Conservation (phyloP, 2,113 vertebrate species). For the Ailurus styani region DNA sequence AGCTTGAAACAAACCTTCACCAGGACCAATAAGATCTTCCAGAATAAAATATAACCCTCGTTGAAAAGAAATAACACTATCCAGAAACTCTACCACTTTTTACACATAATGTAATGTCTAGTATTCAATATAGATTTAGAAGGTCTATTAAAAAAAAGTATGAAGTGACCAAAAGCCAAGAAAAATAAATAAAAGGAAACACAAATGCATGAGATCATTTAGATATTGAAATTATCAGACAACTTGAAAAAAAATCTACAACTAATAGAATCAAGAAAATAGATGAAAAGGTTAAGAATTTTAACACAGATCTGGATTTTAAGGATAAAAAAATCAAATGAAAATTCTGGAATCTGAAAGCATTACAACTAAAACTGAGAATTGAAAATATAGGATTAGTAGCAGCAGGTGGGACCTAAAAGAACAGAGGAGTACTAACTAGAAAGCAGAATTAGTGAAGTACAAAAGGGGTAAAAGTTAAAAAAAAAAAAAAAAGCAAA, state of each 20-base stretch:
- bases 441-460: not conserved
- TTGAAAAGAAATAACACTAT: not conserved
- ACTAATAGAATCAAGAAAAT: not conserved
- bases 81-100: not conserved
- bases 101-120: not conserved
- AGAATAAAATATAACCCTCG: not conserved
- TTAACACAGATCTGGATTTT: not conserved
- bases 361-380: not conserved
- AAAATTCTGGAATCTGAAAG: not conserved
- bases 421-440: not conserved
- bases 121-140: not conserved
- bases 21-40: not conserved
- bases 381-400: not conserved
- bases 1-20: not conserved
- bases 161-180: not conserved
- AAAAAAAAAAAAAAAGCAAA: not conserved
- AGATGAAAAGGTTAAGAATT: not conserved
- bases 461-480: not conserved
- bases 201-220: not conserved
- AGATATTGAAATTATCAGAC: not conserved
- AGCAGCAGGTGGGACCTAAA: not conserved
- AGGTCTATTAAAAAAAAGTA: not conserved
- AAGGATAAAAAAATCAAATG: not conserved
- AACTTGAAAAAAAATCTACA: not conserved
- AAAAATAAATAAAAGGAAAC: not conserved